Percentiles rank a stretch among this genome's conserved stretches.
phyloP scores from a whole-genome alignment of 2,797 vertebrate species.

The Echeneis naucrates region DNA sequence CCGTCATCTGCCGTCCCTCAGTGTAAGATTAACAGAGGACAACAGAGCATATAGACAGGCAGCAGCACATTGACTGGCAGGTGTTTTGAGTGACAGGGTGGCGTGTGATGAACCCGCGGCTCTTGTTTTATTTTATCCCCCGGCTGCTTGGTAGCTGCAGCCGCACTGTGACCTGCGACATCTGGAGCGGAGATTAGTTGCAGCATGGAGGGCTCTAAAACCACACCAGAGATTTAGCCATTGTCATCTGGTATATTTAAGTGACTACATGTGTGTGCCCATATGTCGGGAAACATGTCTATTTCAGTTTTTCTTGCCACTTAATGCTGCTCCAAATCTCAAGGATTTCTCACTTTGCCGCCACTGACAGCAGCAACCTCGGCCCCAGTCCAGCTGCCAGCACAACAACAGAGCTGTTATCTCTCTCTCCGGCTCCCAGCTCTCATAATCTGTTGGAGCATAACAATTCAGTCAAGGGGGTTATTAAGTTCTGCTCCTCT shows the following conservation, averaged over 20 bases:
- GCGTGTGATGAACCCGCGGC: constrained; percentile 1
- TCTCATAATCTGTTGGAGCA: constrained; percentile 48
- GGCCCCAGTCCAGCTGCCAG: constrained; percentile 28
- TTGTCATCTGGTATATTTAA: neutral
- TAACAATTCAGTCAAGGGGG: constrained; percentile 27
- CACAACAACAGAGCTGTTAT: constrained; percentile 39
- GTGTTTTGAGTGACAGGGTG: constrained; percentile 6
- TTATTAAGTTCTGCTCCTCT: constrained; percentile 56
- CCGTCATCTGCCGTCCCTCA: constrained; percentile 13
- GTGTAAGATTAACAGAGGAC: constrained; percentile 33
- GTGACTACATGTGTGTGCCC: neutral
- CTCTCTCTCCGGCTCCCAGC: constrained; percentile 33
- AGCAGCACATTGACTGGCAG: constrained; percentile 19
- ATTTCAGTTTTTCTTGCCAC: neutral
- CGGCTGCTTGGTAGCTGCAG: constrained; percentile 8
- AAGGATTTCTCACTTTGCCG: constrained; percentile 18
- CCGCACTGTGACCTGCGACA: constrained; percentile 27
- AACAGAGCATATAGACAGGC: neutral
- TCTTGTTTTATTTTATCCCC: constrained; percentile 30
- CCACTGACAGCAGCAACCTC: constrained; percentile 16
- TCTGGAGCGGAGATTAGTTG: constrained; percentile 53
- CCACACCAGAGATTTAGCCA: constrained; percentile 26
- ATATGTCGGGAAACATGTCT: neutral
- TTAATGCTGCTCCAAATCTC: constrained; percentile 19
- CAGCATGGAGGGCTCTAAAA: constrained; percentile 30